Percentiles rank a stretch among this genome's conserved stretches.
Evolutionary conservation across 2,888 invertebrate genomes (phyloP).

Genomic region (Drosophila sordidapex): DNA sequence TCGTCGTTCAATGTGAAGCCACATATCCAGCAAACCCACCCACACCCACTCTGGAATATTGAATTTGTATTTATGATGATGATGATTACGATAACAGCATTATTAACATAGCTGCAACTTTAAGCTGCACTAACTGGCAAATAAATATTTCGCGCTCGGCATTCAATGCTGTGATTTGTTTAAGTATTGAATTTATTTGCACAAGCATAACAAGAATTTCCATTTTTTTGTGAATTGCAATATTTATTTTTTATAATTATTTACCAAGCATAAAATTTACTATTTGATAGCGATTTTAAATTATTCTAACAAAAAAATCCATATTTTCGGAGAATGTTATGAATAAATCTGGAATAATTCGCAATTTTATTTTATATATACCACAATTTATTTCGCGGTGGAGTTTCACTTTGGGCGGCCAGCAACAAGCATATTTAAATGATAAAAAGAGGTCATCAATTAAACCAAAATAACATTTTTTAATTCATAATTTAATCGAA

Average conservation of each 20-base stretch:
- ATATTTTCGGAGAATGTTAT: neutral
- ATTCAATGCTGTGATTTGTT: neutral
- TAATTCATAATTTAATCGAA: neutral
- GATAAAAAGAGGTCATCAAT: neutral
- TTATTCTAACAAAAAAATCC: neutral
- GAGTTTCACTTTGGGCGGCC: neutral
- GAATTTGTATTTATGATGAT: constrained; percentile 77
- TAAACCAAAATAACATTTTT: neutral
- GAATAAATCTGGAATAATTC: neutral
- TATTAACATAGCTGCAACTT: constrained; percentile 64
- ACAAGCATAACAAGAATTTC: neutral
- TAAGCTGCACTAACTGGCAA: constrained; percentile 1
- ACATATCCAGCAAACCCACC: neutral
- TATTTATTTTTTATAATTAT: neutral
- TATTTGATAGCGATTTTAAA: neutral
- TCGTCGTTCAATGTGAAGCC: neutral
- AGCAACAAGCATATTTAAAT: neutral
- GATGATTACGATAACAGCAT: constrained; percentile 47
- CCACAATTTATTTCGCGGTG: neutral
- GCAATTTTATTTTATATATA: neutral
- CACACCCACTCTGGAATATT: constrained; percentile 43
- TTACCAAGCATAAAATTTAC: neutral
- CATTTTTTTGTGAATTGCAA: neutral
- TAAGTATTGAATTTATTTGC: no score
- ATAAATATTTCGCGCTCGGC: neutral